These are phyloP conservation scores for Onthophagus sagittarius DNA, from an alignment of 2,888 invertebrate species.

Conservation along the genomic window DNA sequence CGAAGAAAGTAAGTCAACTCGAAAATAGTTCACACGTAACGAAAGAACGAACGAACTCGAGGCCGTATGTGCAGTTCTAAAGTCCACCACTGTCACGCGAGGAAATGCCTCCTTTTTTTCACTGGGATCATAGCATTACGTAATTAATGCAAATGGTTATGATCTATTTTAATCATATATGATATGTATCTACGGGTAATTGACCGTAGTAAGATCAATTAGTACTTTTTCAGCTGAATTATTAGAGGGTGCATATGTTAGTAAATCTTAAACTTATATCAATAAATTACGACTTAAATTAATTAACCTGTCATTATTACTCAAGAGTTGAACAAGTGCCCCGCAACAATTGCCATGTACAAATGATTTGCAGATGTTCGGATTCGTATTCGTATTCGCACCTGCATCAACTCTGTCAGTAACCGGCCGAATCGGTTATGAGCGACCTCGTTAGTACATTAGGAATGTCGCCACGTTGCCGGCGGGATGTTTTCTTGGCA, in stretches of 20 bases:
- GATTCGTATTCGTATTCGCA: background rate
- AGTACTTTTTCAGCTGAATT: no score
- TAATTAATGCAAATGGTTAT: background rate
- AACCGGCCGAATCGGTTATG: background rate
- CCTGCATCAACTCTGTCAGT: background rate
- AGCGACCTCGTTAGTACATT: background rate
- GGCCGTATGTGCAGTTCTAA: background rate
- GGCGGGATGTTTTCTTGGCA: background rate
- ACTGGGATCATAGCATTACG: background rate
- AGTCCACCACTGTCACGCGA: background rate
- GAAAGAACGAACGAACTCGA: background rate
- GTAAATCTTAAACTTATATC: background rate
- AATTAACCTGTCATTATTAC: background rate
- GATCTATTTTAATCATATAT: background rate
- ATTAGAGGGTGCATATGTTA: no score
- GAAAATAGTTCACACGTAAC: slow-evolving; percentile 5
- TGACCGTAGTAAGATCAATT: background rate
- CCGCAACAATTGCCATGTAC: background rate
- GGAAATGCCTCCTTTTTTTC: background rate
- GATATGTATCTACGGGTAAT: background rate
- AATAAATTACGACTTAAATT: background rate
- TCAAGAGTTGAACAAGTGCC: background rate
- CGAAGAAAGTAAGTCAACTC: slow-evolving; percentile 9
- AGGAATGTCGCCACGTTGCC: background rate
- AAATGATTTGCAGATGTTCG: background rate